Percentiles rank a stretch among this genome's conserved stretches.
These are phyloP conservation scores for Dromiciops gliroides DNA, from an alignment of 2,113 vertebrate species.

Conservation along the genomic window DNA sequence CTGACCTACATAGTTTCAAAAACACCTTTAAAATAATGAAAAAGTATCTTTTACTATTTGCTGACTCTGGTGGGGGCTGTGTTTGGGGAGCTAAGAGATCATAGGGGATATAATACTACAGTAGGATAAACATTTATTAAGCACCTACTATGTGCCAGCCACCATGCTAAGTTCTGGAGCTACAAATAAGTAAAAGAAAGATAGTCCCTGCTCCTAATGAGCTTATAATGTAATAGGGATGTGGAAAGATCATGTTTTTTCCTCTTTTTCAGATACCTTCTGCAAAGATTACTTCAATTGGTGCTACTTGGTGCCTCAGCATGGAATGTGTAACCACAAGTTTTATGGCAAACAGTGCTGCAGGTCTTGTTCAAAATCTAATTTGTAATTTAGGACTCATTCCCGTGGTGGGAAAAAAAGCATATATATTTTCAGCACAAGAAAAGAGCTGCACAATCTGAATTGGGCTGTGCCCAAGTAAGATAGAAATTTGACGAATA, in stretches of 20 bases:
- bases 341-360: slow-evolving; percentile 92
- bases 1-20: rapidly evolving
- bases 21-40: not conserved
- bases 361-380: slow-evolving; percentile 88
- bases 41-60: rapidly evolving
- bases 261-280: slow-evolving; percentile 65
- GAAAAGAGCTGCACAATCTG: not conserved
- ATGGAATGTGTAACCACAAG: slow-evolving; percentile 88
- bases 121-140: not conserved
- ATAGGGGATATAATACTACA: not conserved
- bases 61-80: rapidly evolving
- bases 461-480: not conserved
- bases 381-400: slow-evolving; percentile 79
- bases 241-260: not conserved
- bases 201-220: not conserved
- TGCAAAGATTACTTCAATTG: slow-evolving; percentile 86
- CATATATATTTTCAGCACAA: not conserved
- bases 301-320: slow-evolving; percentile 91
- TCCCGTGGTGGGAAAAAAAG: rapidly evolving
- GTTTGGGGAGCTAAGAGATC: rapidly evolving
- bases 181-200: not conserved
- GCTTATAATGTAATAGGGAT: not conserved
- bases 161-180: not conserved
- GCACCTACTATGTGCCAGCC: not conserved
- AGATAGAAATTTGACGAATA: not conserved